phyloP scores from a whole-genome alignment of 2,113 vertebrate genomes.

The Rhea americana region DNA sequence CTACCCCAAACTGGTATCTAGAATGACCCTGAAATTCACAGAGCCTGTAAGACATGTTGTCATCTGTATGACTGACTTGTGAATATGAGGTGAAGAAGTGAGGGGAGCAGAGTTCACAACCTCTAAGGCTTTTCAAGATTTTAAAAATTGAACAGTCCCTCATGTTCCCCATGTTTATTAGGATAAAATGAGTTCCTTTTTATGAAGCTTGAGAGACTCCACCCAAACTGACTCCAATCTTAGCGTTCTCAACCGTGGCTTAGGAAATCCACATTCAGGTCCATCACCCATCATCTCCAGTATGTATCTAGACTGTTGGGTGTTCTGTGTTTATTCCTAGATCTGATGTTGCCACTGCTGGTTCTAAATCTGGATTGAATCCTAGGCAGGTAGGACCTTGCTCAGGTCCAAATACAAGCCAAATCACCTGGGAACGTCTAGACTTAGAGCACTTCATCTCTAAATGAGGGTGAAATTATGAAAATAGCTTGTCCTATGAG shows the following conservation, averaged over 20 bases:
- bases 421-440: not conserved
- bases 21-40: not conserved
- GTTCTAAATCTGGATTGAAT: not conserved
- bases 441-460: not conserved
- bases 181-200: not conserved
- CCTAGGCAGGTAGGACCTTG: not conserved
- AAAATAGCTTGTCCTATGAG: not conserved
- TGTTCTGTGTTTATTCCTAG: not conserved
- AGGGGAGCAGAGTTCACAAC: not conserved
- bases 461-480: not conserved
- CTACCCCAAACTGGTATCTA: not conserved
- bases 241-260: not conserved
- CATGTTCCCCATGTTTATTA: not conserved
- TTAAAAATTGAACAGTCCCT: not conserved
- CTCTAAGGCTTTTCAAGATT: not conserved
- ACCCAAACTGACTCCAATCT: not conserved
- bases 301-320: not conserved
- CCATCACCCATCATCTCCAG: not conserved
- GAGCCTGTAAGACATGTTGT: not conserved
- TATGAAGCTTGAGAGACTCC: not conserved
- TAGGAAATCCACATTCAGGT: not conserved
- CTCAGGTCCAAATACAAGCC: not conserved
- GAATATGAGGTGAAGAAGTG: not conserved
- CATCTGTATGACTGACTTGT: not conserved
- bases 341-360: not conserved